Conservation (phyloP, 2,113 vertebrate genomes). For the Phyllostomus discolor region DNA sequence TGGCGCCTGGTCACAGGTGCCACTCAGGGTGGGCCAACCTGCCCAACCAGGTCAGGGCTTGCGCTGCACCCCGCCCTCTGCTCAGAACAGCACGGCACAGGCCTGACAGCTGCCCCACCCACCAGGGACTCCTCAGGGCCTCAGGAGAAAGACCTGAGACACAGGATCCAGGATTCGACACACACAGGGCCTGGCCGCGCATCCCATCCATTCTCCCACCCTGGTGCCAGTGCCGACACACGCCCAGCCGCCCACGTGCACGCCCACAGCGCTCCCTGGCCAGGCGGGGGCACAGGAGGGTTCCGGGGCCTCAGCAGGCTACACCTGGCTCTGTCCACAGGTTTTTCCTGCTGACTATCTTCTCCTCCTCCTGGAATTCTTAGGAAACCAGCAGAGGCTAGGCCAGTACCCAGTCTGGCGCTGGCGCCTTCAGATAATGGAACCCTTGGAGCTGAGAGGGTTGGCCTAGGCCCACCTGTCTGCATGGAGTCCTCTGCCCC, state of each 20-base stretch:
- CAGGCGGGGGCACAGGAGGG: not conserved
- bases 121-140: conserved; percentile 55
- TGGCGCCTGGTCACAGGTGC: conserved; percentile 74
- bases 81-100: conserved; percentile 61
- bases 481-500: rapidly evolving
- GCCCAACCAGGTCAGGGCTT: conserved; percentile 76
- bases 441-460: not conserved
- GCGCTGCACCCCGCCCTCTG: conserved; percentile 58
- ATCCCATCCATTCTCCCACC: not conserved
- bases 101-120: conserved; percentile 66
- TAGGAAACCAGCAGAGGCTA: not conserved
- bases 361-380: not conserved
- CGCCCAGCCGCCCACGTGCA: not conserved
- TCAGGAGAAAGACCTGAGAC: conserved; percentile 50
- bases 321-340: not conserved
- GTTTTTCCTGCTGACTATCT: not conserved
- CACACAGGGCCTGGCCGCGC: not conserved
- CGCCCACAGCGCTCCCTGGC: not conserved
- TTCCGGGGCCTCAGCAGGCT: not conserved
- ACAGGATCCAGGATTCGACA: not conserved
- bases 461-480: not conserved
- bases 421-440: not conserved
- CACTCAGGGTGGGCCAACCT: conserved; percentile 74
- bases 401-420: not conserved
- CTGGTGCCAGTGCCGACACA: not conserved